phyloP scores from a whole-genome alignment of 1,140 invertebrate genomes.

The Lamellibrachia luymesi region DNA sequence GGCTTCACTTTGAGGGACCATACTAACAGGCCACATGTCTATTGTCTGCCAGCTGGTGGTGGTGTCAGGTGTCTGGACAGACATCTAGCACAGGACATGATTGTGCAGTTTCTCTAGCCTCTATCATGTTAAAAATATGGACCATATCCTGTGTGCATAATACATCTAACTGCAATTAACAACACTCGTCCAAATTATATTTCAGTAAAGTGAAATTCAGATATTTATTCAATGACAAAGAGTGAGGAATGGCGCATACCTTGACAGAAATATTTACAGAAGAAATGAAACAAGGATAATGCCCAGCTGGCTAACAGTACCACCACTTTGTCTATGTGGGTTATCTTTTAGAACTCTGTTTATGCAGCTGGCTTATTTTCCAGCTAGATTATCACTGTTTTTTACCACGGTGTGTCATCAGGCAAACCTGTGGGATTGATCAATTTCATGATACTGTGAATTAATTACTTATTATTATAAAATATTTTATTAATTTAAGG shows the following conservation, averaged over 20 bases:
- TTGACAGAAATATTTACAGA: neutral
- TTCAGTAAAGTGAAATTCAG: neutral
- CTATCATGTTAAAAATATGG: neutral
- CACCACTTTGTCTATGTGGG: neutral
- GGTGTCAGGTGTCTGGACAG: neutral
- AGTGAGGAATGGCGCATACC: neutral
- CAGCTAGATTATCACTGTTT: neutral
- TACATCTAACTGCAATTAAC: neutral
- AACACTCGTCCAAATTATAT: neutral
- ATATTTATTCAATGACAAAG: neutral
- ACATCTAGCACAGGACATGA: neutral
- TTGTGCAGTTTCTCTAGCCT: neutral
- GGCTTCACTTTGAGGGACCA: neutral
- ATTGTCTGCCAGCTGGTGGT: neutral
- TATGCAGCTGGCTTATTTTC: neutral
- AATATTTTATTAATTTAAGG: too few relatives aligned
- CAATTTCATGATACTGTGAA: too few relatives aligned
- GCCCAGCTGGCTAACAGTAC: neutral
- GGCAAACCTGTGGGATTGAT: too few relatives aligned
- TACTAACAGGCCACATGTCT: neutral
- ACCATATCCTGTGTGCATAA: neutral
- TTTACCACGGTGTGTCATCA: too few relatives aligned
- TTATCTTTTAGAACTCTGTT: neutral
- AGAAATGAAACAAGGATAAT: neutral
- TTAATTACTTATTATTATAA: too few relatives aligned